These are phyloP conservation scores for Apistogramma diplotaenia DNA, from an alignment of 2,113 vertebrate genomes.

Conservation along the genomic window DNA sequence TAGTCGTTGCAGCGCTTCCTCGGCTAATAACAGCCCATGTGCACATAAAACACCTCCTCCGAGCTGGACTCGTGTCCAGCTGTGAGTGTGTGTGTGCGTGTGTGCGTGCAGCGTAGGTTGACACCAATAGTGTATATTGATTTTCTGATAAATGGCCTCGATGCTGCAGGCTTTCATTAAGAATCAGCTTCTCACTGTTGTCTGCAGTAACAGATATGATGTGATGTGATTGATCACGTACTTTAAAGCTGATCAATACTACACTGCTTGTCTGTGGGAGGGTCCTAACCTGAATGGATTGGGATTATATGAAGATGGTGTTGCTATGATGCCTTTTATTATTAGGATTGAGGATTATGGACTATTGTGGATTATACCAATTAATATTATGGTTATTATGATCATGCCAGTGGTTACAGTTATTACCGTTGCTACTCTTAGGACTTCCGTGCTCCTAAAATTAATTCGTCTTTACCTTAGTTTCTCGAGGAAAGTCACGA, in stretches of 20 bases:
- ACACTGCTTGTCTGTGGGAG: background rate
- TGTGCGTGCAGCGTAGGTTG: background rate
- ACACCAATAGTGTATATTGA: slow-evolving; percentile 17
- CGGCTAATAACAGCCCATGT: background rate
- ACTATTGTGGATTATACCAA: background rate
- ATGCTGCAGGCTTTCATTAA: slow-evolving; percentile 14
- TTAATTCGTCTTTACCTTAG: background rate
- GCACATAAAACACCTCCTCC: background rate
- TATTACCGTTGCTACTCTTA: background rate
- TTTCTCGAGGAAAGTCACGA: background rate
- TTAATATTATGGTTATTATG: background rate
- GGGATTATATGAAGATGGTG: background rate
- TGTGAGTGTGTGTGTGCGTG: background rate
- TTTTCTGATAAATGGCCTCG: slow-evolving; percentile 24
- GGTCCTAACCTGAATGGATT: background rate
- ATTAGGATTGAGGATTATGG: background rate
- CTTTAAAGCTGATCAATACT: slow-evolving; percentile 14
- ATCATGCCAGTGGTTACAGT: background rate
- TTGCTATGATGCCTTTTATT: background rate
- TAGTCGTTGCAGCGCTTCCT: background rate
- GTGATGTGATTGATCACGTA: slow-evolving; percentile 19
- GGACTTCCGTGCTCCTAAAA: background rate
- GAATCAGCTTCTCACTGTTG: slow-evolving; percentile 5
- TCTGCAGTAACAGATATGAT: slow-evolving; percentile 1
- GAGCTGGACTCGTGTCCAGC: background rate